Evolutionary conservation across 1,140 invertebrate species (phyloP), one percentile per base, ranked within the genome.

Genomic region (Agrilus planipennis): DNA sequence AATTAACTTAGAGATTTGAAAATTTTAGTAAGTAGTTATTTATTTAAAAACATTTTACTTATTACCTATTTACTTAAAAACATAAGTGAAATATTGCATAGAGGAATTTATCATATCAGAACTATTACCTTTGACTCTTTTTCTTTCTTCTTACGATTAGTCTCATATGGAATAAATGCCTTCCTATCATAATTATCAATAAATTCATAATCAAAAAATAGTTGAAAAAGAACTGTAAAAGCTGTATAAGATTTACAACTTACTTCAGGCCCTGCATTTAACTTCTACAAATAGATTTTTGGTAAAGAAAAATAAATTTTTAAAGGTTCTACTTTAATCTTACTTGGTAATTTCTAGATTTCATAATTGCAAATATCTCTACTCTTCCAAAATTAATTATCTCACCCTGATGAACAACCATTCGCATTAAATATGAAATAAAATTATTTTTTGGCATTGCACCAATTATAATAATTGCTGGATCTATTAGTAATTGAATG

Each of bases 161-260:
- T n/a, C 38, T 55, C 45, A 56, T 56, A 61, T 11, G 59, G 59
- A 7, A 61, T 17, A 47, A 60, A 61, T 6, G 47, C 48, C 25
- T 50, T 35, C 31, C 53, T 46, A 2, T 51, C 48, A 45, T 53
- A 56, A 43, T 53, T 53, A 2, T 55, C 45, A 10, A 60, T 22
- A 9, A 60, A 19, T 34, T 53, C 38, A 42, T 29, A 32, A 16
- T 58, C 45, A 35, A 58, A 51, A 32, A 58, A 56, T 19, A 54
- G 22, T 15, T 56, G 43, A 16, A 50, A 53, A 15, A 60, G 34
- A 15, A 56, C 45, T 6, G 40, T 39, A 30, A 27, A 30, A 15
- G 20, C 22, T 45, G 45, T 41, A 38, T 57, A 57, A 3, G 34
- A 41, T 12, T 44, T 43, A 16, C 53, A 39, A 41, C 50, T 42